Evolutionary conservation across 1,140 invertebrate species (phyloP).

Genomic region (Trachymyrmex septentrionalis): DNA sequence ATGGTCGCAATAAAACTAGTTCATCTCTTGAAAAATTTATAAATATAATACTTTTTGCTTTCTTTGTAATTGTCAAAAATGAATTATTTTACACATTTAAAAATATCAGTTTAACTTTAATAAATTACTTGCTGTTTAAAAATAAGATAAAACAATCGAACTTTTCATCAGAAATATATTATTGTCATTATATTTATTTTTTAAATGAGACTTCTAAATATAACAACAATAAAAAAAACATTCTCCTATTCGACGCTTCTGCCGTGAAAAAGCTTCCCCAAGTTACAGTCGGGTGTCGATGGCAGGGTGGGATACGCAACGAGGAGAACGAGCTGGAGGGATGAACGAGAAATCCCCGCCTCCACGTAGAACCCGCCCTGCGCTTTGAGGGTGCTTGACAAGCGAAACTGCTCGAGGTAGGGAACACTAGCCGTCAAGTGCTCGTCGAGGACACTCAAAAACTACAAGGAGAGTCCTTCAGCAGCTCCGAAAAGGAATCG

Average conservation of each 20-base stretch:
- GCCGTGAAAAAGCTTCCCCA: slow-evolving; percentile 19
- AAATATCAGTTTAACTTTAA: background rate
- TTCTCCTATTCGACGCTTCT: background rate
- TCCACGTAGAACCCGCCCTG: slow-evolving; percentile 80
- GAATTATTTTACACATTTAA: background rate
- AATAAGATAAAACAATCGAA: background rate
- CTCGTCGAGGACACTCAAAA: slow-evolving; percentile 86
- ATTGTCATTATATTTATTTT: background rate
- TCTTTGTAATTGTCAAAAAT: background rate
- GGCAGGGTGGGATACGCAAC: slow-evolving; percentile 39
- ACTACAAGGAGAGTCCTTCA: slow-evolving; percentile 80
- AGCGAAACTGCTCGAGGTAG: slow-evolving; percentile 80
- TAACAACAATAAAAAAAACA: background rate
- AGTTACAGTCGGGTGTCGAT: slow-evolving; percentile 28
- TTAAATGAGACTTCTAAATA: slow-evolving; percentile 13
- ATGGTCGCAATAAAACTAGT: background rate
- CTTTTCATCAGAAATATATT: background rate
- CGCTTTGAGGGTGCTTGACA: slow-evolving; percentile 83
- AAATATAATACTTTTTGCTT: background rate
- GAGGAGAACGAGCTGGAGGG: slow-evolving; percentile 43
- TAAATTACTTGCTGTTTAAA: background rate
- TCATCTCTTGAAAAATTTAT: background rate
- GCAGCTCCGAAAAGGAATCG: slow-evolving; percentile 49
- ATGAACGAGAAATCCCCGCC: slow-evolving; percentile 75
- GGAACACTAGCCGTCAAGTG: slow-evolving; percentile 86